Base-by-base conservation (phyloP, 2,113 vertebrate genomes). In the Hypomesus transpacificus region DNA sequence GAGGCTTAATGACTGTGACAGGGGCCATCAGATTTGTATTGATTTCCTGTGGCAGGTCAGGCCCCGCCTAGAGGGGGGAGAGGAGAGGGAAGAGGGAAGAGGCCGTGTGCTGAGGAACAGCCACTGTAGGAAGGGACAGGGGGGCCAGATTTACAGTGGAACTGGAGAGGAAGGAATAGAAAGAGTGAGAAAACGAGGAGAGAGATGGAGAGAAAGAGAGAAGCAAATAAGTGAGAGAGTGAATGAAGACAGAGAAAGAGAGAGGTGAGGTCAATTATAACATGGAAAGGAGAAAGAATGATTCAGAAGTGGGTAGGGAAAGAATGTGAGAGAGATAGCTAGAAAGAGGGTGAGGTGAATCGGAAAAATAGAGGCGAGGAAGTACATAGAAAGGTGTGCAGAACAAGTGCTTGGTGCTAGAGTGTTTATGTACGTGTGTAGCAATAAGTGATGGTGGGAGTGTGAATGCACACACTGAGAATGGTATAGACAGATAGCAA, bases 21-120 rank as follows among this genome's bases (percentile, higher is more conserved):
- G 79, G 14, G 14, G 28, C 66, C 77, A 80, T 82, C 75, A 66
- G 68, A 20, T 66, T 31, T 26, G n/a, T 70, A 84, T 84, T 78
- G 83, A 83, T 86, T 85, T 77, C 56, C 78, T 52, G 34, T 71
- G 72, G 13, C 54, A 57, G 65, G 52, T 66, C 75, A 74, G 82
- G 70, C 46, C 54, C 21, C 22, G 60, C 66, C 53, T 73, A 67
- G 66, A 72, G 66, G 26, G 8, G 71, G 57, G 31, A 17, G 21
- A 26, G n/a, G 11, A 28, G 24, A 14, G 14, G 18, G 22, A 21
- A 71, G 14, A 53, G 26, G 58, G 1, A 22, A 3, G 20, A 14
- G 1, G 65, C 68, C 31, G 5, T 18, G 61, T 4, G 56, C 62
- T 2, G 14, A n/a, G 3, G 56, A 58, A 16, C 18, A 54, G 53